Percentiles rank a stretch among this genome's conserved stretches.
These are phyloP conservation scores for Notarius quadriscutis DNA, from an alignment of 2,113 vertebrate species.

Conservation along the genomic window DNA sequence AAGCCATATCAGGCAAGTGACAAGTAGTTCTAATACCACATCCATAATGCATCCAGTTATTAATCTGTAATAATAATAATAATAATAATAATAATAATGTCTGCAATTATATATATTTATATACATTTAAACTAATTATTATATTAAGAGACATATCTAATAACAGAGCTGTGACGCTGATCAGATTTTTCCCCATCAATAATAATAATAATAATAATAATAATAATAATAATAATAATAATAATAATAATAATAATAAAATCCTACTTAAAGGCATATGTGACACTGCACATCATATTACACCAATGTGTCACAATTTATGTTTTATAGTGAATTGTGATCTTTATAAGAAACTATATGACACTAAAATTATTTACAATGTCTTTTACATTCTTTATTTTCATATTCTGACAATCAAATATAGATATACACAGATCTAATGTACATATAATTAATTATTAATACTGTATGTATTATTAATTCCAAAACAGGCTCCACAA, in stretches of 20 bases:
- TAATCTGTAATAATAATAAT: neutral
- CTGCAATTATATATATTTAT: too few species aligned
- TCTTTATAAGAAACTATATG: neutral
- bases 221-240: neutral
- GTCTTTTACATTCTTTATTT: neutral
- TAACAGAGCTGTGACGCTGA: neutral
- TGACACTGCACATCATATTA: neutral
- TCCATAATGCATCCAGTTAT: neutral
- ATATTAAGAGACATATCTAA: too few species aligned
- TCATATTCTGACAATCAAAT: neutral
- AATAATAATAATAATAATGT: too few species aligned
- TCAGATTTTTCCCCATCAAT: neutral
- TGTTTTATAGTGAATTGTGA: neutral
- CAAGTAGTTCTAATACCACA: neutral
- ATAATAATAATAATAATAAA: neutral
- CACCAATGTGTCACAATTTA: neutral
- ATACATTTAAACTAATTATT: too few species aligned
- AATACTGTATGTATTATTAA: neutral
- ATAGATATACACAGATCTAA: neutral
- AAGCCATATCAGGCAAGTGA: neutral
- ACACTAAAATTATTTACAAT: neutral
- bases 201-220: too few species aligned
- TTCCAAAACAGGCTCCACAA: neutral
- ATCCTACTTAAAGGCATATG: neutral
- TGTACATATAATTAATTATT: neutral